Evolutionary conservation across 2,113 vertebrate genomes (phyloP).

Genomic region (Trichomycterus rosablanca): DNA sequence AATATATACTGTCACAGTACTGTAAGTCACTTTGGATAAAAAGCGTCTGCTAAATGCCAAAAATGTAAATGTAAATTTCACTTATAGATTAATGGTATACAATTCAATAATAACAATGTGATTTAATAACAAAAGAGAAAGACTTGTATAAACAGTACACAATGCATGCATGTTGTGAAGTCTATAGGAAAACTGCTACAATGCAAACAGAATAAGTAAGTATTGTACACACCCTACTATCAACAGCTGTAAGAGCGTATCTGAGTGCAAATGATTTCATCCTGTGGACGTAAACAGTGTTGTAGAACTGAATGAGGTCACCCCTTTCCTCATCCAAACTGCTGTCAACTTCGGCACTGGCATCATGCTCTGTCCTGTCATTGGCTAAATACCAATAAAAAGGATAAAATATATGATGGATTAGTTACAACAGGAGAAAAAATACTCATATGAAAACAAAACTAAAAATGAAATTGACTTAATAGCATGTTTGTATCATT

Average conservation of each 20-base stretch:
- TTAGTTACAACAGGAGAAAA: neutral
- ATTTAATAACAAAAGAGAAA: too few species aligned
- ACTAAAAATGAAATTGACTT: neutral
- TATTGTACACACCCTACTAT: conserved; percentile 67
- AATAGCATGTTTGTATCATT: conserved; percentile 13
- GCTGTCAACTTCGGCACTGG: too few species aligned
- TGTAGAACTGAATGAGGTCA: conserved; percentile 96
- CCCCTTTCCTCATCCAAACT: conserved; percentile 74
- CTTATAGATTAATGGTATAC: too few species aligned
- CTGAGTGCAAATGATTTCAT: conserved; percentile 84
- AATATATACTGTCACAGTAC: too few species aligned
- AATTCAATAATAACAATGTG: too few species aligned
- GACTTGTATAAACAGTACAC: too few species aligned
- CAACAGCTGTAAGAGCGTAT: conserved; percentile 72
- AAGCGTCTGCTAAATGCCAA: too few species aligned
- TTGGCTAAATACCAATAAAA: conserved; percentile 43
- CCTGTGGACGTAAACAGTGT: conserved; percentile 80
- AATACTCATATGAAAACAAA: neutral
- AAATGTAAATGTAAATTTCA: too few species aligned
- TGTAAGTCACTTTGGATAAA: too few species aligned
- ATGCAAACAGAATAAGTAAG: too few species aligned
- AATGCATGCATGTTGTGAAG: too few species aligned
- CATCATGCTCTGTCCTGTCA: conserved; percentile 51
- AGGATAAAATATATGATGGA: neutral
- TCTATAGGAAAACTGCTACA: too few species aligned